Evolutionary conservation across 2,113 vertebrate genomes (phyloP).

Genomic region (Paralichthys olivaceus): DNA sequence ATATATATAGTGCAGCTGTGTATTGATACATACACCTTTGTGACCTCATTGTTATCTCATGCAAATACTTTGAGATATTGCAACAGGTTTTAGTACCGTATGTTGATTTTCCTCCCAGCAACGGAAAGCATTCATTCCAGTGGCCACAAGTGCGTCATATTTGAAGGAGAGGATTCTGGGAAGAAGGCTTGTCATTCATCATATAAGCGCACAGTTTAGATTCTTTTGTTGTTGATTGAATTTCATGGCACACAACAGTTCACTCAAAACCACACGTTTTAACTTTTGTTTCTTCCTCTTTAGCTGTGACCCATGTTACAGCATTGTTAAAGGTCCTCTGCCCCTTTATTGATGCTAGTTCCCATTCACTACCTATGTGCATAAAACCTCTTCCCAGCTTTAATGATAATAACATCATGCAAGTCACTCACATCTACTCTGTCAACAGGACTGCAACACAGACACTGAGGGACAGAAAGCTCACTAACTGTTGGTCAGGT

Average conservation of each 20-base stretch:
- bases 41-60: constrained; percentile 60
- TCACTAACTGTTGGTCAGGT: neutral
- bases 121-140: neutral
- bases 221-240: no score
- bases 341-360: constrained; percentile 27
- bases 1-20: neutral
- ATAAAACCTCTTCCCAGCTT: constrained; percentile 34
- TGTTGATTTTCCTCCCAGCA: constrained; percentile 32
- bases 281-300: neutral
- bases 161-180: constrained; percentile 21
- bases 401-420: constrained; percentile 43
- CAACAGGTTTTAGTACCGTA: constrained; percentile 42
- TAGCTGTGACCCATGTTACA: neutral
- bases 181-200: fast-evolving
- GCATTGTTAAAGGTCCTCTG: constrained; percentile 16
- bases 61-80: constrained; percentile 52
- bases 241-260: no score
- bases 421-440: constrained; percentile 16
- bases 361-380: constrained; percentile 18
- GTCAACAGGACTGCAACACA: constrained; percentile 6
- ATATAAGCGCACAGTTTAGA: neutral
- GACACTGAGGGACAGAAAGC: neutral
- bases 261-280: no score
- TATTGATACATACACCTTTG: neutral
- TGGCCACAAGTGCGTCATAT: neutral